A percentile compares a stretch with the other conserved stretches of the same genome.
phyloP scores from a whole-genome alignment of 2,888 invertebrate species.

The Drosophila kambysellisi region DNA sequence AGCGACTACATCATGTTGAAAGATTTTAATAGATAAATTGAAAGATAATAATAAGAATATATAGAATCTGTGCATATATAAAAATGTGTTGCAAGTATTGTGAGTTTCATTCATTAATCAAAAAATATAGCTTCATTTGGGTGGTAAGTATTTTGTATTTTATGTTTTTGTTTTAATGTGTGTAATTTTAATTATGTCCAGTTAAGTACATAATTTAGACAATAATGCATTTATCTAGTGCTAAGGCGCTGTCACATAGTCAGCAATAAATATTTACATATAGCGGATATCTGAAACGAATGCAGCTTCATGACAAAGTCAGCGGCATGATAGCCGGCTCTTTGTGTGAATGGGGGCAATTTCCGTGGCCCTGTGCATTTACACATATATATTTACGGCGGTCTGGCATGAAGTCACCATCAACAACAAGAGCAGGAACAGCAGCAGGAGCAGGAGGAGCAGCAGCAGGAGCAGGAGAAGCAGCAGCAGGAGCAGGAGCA shows the following conservation, averaged over 20 bases:
- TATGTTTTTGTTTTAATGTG: not conserved
- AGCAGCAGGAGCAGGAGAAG: not conserved
- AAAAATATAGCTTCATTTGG: not conserved
- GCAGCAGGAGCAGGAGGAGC: not conserved
- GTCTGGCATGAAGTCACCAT: conserved; percentile 13
- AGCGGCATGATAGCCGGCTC: conserved; percentile 39
- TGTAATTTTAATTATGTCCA: not conserved
- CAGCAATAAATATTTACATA: conserved; percentile 18
- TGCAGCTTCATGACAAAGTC: conserved; percentile 41
- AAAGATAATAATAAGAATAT: not conserved
- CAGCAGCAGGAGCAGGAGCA: not conserved
- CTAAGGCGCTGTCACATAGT: conserved; percentile 24
- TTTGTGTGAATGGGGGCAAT: conserved; percentile 5
- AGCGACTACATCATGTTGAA: not conserved
- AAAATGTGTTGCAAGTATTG: not conserved
- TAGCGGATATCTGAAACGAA: conserved; percentile 28
- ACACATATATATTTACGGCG: conserved; percentile 6
- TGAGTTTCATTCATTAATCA: not conserved
- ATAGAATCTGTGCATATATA: too few relatives aligned
- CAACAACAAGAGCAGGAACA: conserved; percentile 1
- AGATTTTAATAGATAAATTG: not conserved
- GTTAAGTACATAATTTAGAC: not conserved
- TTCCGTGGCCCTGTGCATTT: conserved; percentile 11
- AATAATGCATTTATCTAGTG: not conserved
- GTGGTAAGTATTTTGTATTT: not conserved